A percentile compares a stretch with the other conserved stretches of the same genome.
phyloP scores from a whole-genome alignment of 2,888 invertebrate genomes.

The Margaritifera margaritifera region DNA sequence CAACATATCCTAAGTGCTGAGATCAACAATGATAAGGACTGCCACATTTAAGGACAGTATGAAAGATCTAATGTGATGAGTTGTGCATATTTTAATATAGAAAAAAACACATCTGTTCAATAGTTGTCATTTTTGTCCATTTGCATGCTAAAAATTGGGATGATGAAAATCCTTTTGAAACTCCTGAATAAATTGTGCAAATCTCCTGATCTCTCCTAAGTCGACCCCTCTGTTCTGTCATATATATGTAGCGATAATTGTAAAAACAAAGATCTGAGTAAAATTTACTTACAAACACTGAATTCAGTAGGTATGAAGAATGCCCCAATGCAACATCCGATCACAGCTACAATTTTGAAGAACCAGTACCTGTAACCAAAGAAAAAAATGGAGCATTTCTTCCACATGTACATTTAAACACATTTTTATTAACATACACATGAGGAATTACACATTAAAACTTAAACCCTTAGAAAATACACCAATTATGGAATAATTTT shows the following conservation, averaged over 20 bases:
- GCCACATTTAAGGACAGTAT: neutral
- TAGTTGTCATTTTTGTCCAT: neutral
- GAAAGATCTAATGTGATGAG: neutral
- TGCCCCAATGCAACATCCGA: constrained; percentile 69
- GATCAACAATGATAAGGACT: no score
- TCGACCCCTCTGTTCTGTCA: no score
- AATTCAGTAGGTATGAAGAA: constrained; percentile 72
- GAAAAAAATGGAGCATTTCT: neutral
- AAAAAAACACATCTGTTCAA: neutral
- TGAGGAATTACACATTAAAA: neutral
- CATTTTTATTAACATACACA: neutral
- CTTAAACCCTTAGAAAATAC: neutral
- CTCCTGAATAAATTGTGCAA: no score
- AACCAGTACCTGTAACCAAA: constrained; percentile 67
- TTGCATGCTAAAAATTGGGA: neutral
- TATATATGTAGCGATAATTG: no score
- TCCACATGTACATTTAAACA: neutral
- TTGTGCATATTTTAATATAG: neutral
- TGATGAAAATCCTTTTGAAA: neutral
- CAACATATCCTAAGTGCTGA: no score
- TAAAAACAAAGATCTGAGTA: constrained; percentile 1
- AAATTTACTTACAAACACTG: constrained; percentile 64
- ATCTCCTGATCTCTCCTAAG: no score
- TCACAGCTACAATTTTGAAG: constrained; percentile 69
- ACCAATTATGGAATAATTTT: no score